Evolutionary conservation across 2,797 vertebrate species (phyloP).

Genomic region (Oreochromis mossambicus): DNA sequence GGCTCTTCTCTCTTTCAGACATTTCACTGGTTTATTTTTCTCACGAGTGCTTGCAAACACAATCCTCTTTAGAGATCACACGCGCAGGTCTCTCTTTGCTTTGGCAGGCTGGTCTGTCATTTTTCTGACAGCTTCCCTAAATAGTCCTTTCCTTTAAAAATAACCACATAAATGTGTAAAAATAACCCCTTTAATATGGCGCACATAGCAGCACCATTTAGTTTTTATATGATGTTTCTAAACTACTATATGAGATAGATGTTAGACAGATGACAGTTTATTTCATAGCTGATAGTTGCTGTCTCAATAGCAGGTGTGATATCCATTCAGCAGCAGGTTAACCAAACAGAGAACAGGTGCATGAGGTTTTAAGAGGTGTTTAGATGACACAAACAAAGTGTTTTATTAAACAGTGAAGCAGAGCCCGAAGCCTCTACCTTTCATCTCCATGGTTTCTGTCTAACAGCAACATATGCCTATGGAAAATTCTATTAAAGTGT

Average conservation of each 20-base stretch:
- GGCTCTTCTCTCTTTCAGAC: background rate
- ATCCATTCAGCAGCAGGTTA: slow-evolving; percentile 21
- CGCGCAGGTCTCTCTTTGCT: background rate
- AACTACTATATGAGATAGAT: background rate
- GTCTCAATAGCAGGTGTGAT: background rate
- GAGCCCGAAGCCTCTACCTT: background rate
- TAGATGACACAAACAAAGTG: slow-evolving; percentile 20
- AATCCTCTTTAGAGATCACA: slow-evolving; percentile 7
- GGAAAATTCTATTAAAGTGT: background rate
- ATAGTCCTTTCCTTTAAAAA: slow-evolving; percentile 33
- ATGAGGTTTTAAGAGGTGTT: slow-evolving; percentile 2
- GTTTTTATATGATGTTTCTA: background rate
- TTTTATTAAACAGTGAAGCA: background rate
- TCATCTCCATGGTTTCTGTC: background rate
- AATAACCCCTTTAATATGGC: slow-evolving; percentile 1
- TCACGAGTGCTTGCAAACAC: slow-evolving; percentile 1
- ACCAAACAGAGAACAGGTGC: slow-evolving; percentile 52
- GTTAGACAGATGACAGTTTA: background rate
- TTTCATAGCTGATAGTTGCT: background rate
- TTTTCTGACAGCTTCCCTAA: slow-evolving; percentile 22
- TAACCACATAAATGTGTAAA: background rate
- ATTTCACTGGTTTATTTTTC: background rate
- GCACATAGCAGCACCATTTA: background rate
- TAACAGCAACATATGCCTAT: background rate
- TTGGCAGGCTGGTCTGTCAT: background rate